phyloP scores from a whole-genome alignment of 2,888 invertebrate genomes.

The Stomorhina lunata region DNA sequence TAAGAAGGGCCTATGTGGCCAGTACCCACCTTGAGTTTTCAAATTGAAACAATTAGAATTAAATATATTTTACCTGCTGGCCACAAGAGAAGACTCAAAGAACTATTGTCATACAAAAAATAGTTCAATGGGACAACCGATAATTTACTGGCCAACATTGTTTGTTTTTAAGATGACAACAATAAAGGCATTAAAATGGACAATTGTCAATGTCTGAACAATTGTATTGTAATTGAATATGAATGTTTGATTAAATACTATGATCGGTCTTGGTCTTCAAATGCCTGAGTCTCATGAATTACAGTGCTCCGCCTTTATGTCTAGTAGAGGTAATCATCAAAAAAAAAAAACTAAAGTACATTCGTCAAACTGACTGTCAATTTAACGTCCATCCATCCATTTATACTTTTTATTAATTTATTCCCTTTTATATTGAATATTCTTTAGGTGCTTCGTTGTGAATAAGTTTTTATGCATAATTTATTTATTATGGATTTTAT shows the following conservation, averaged over 20 bases:
- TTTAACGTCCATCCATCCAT: background rate
- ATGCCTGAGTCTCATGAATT: conserved; percentile 38
- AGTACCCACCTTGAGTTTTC: conserved; percentile 27
- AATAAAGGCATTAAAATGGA: conserved; percentile 53
- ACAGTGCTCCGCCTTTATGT: conserved; percentile 2
- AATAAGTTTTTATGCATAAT: conserved; percentile 38
- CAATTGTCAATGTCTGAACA: conserved; percentile 36
- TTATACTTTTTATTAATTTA: background rate
- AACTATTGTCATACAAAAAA: background rate
- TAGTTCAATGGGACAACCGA: conserved; percentile 55
- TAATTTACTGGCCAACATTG: conserved; percentile 7
- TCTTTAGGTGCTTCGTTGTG: background rate
- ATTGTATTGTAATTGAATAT: conserved; percentile 22
- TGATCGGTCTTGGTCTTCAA: conserved; percentile 38
- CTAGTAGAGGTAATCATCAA: conserved; percentile 19
- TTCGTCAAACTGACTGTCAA: background rate
- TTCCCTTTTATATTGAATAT: conserved; percentile 26
- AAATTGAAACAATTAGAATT: background rate
- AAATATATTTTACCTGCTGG: conserved; percentile 46
- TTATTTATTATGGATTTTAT: conserved; percentile 32
- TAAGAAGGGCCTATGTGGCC: background rate
- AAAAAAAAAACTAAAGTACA: background rate
- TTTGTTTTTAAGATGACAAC: conserved; percentile 33
- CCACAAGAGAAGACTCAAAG: background rate
- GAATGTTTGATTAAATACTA: conserved; percentile 55